Percentiles rank a stretch among this genome's conserved stretches.
Evolutionary conservation across 2,888 invertebrate genomes (phyloP).

Genomic region (Choristoneura rosaceana): DNA sequence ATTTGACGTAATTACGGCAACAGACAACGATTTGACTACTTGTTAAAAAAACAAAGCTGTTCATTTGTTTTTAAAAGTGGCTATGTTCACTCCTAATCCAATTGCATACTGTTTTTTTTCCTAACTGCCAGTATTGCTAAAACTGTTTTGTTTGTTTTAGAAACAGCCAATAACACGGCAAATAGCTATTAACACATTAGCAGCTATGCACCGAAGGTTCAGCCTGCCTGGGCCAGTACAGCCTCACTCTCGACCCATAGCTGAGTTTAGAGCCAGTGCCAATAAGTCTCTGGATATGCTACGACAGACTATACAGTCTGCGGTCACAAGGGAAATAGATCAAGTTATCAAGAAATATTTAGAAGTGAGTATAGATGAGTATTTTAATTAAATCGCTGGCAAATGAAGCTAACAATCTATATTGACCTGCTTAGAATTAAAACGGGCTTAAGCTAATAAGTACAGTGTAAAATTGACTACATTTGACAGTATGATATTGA

Average conservation of each 20-base stretch:
- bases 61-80: conserved; percentile 10
- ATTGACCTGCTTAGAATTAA: no score
- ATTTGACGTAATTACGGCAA: neutral
- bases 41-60: neutral
- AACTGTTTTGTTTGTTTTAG: conserved; percentile 58
- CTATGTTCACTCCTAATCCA: neutral
- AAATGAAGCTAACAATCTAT: no score
- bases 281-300: conserved; percentile 91
- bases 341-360: conserved; percentile 91
- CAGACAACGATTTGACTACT: neutral
- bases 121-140: neutral
- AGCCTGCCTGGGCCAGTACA: conserved; percentile 85
- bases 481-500: no score
- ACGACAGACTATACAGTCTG: conserved; percentile 90
- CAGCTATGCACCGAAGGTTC: conserved; percentile 85
- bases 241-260: conserved; percentile 80
- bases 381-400: neutral
- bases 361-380: conserved; percentile 80
- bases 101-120: neutral
- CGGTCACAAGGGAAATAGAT: conserved; percentile 92
- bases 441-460: no score
- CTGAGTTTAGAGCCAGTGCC: conserved; percentile 86
- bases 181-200: conserved; percentile 89
- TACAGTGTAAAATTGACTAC: no score
- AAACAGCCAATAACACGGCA: conserved; percentile 85